phyloP scores from a whole-genome alignment of 1,140 invertebrate genomes.

The Platyscapa corneri region DNA sequence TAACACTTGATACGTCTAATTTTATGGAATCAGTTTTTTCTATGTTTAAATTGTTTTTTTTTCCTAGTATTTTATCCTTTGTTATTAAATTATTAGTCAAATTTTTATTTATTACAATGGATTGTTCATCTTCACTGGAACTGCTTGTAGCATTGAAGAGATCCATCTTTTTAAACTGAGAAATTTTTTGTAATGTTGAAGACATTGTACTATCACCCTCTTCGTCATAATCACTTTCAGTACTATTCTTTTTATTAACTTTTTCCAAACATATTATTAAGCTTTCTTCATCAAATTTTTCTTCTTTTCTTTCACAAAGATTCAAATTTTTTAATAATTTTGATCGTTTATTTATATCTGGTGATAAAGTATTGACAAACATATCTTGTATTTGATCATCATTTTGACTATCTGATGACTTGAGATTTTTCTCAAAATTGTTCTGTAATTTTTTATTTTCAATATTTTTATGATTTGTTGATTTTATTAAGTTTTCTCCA shows the following conservation, averaged over 20 bases:
- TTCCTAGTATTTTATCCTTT: background rate
- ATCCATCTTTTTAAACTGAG: constrained; percentile 31
- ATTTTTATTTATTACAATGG: background rate
- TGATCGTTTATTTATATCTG: background rate
- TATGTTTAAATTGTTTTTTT: background rate
- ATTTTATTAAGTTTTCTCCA: too few relatives aligned
- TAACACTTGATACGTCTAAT: background rate
- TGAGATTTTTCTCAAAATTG: background rate
- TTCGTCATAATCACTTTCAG: background rate
- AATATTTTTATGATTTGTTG: too few relatives aligned
- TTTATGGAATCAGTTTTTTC: too few relatives aligned
- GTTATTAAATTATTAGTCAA: background rate
- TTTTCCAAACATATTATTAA: background rate
- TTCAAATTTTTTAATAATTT: background rate
- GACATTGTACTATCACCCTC: constrained; percentile 8
- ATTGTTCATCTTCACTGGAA: constrained; percentile 34
- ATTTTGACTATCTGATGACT: too few relatives aligned
- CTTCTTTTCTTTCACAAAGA: background rate
- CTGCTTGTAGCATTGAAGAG: constrained; percentile 15
- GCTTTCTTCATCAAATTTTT: background rate
- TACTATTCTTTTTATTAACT: background rate
- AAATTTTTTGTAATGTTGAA: background rate
- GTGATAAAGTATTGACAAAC: background rate
- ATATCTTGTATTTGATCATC: too few relatives aligned
- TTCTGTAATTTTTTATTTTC: too few relatives aligned